Evolutionary conservation across 2,797 vertebrate species (phyloP).

Genomic region (Gymnopithys bicolor): DNA sequence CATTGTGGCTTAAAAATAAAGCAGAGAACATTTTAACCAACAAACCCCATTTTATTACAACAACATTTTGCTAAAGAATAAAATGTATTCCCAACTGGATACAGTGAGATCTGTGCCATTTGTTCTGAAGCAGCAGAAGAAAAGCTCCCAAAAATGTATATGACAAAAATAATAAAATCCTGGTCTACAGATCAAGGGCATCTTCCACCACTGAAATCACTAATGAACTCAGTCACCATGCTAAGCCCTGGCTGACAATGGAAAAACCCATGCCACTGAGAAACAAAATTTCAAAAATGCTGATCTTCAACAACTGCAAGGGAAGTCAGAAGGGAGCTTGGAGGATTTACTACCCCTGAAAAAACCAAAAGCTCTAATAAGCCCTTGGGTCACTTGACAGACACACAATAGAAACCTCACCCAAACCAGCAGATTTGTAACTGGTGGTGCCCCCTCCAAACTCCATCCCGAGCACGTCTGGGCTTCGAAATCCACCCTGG

Average conservation of each 20-base stretch:
- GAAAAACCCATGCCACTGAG: not conserved
- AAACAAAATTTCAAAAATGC: not conserved
- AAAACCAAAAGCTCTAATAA: not conserved
- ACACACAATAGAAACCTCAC: not conserved
- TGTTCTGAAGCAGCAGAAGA: slow-evolving; percentile 8
- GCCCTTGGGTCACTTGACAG: fast-evolving
- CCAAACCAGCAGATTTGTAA: not conserved
- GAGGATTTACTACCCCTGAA: not conserved
- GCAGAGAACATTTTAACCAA: slow-evolving; percentile 44
- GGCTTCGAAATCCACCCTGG: not conserved
- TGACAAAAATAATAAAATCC: not conserved
- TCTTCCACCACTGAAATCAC: not conserved
- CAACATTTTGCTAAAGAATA: slow-evolving; percentile 63
- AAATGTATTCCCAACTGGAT: slow-evolving; percentile 47
- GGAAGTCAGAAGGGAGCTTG: not conserved
- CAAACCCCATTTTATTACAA: slow-evolving; percentile 61
- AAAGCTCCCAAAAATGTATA: slow-evolving; percentile 38
- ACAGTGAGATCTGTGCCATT: slow-evolving; percentile 2
- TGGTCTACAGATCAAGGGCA: slow-evolving; percentile 11
- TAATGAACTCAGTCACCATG: not conserved
- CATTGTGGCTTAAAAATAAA: slow-evolving; percentile 59
- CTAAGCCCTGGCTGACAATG: not conserved
- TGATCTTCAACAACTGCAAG: not conserved
- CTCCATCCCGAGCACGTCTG: not conserved
- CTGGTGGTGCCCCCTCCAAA: not conserved